Conservation (phyloP, 2,888 invertebrate species). For the Andrena bicolor region DNA sequence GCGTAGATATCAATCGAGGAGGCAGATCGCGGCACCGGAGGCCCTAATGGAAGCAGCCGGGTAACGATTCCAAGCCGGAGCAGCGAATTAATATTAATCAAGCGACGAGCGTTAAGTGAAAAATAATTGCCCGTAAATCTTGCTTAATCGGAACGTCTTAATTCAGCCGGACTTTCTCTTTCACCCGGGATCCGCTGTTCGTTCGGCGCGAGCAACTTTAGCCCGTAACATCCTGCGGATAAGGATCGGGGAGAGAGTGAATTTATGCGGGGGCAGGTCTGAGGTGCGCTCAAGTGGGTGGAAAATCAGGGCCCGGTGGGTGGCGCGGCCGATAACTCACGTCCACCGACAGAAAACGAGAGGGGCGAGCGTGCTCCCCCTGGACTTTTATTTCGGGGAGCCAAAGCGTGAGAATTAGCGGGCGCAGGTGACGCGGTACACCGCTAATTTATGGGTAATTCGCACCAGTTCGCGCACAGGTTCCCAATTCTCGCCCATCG, state of each 20-base stretch:
- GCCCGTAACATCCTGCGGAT: conserved; percentile 62
- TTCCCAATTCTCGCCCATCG: conserved; percentile 29
- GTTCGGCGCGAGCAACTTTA: conserved; percentile 44
- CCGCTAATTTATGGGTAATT: conserved; percentile 58
- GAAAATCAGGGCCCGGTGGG: conserved; percentile 56
- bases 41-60: neutral
- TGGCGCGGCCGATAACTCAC: conserved; percentile 48
- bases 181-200: conserved; percentile 35
- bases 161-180: conserved; percentile 57
- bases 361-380: conserved; percentile 16
- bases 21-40: neutral
- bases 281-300: conserved; percentile 56
- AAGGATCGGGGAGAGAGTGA: conserved; percentile 55
- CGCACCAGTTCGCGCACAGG: conserved; percentile 16
- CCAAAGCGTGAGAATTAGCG: conserved; percentile 60
- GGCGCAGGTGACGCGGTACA: conserved; percentile 36
- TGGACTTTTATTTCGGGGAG: conserved; percentile 28
- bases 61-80: neutral
- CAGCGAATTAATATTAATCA: conserved; percentile 35
- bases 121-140: conserved; percentile 37
- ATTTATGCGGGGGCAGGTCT: conserved; percentile 58
- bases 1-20: neutral
- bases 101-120: conserved; percentile 26
- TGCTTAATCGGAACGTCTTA: conserved; percentile 30
- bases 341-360: conserved; percentile 26